phyloP scores from a whole-genome alignment of 2,888 invertebrate genomes.

The Perizoma flavofasciatum region DNA sequence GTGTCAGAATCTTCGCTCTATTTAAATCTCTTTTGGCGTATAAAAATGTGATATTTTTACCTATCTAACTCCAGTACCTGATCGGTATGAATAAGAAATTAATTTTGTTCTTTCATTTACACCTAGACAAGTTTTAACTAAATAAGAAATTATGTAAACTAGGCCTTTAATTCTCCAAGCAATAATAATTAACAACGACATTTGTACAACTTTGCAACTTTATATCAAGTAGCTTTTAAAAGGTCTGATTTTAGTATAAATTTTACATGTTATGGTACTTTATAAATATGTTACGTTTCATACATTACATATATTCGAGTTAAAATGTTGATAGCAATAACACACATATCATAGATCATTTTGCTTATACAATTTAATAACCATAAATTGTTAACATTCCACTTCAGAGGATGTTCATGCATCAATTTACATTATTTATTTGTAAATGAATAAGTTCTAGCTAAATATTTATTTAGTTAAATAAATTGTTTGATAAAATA shows the following conservation, averaged over 20 bases:
- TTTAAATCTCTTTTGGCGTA: conserved; percentile 40
- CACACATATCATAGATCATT: conserved; percentile 34
- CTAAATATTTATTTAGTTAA: conserved; percentile 58
- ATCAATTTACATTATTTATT: conserved; percentile 50
- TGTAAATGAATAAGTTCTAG: conserved; percentile 50
- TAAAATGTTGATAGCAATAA: conserved; percentile 27
- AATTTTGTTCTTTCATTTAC: not conserved
- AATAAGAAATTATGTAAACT: no score
- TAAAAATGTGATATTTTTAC: conserved; percentile 53
- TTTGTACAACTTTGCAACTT: conserved; percentile 6
- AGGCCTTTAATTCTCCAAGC: not conserved
- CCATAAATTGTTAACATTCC: conserved; percentile 38
- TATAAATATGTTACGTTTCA: conserved; percentile 14
- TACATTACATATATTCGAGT: conserved; percentile 7
- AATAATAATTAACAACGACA: conserved; percentile 26
- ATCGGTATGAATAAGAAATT: not conserved
- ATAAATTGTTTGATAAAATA: conserved; percentile 38
- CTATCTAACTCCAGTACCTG: conserved; percentile 35
- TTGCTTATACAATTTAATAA: conserved; percentile 22
- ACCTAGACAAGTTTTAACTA: no score
- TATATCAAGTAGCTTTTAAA: conserved; percentile 5
- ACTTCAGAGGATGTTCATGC: conserved; percentile 30
- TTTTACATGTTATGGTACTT: conserved; percentile 4
- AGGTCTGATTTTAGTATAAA: conserved; percentile 19
- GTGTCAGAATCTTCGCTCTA: conserved; percentile 44